A percentile compares a stretch with the other conserved stretches of the same genome.
Evolutionary conservation across 1,140 invertebrate genomes (phyloP).

Genomic region (Anastrepha obliqua): DNA sequence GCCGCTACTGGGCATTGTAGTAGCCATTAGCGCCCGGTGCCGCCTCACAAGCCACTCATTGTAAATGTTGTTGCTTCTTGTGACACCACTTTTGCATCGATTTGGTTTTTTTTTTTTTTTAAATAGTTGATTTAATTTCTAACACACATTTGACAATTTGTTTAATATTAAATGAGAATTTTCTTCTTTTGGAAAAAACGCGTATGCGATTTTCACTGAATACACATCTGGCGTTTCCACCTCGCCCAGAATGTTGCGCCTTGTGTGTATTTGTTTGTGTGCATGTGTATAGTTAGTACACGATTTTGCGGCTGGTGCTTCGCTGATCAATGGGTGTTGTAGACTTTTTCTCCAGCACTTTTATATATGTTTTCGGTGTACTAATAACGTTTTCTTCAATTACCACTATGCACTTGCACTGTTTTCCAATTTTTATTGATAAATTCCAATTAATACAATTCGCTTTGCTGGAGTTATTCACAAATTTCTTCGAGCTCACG

Average conservation of each 20-base stretch:
- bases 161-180: neutral
- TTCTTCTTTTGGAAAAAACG: conserved; percentile 9
- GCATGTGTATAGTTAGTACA: neutral
- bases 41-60: neutral
- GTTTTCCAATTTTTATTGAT: conserved; percentile 16
- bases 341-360: conserved; percentile 19
- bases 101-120: neutral
- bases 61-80: neutral
- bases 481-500: conserved; percentile 46
- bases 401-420: conserved; percentile 52
- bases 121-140: neutral
- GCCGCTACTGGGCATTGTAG: neutral
- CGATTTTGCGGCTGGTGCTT: conserved; percentile 48
- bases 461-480: conserved; percentile 53
- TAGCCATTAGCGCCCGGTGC: neutral
- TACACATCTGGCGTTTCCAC: conserved; percentile 51
- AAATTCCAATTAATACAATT: conserved; percentile 54
- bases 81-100: neutral
- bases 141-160: neutral
- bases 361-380: neutral
- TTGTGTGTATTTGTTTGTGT: conserved; percentile 3
- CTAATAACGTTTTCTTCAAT: conserved; percentile 40
- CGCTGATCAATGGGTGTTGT: neutral
- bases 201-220: conserved; percentile 53
- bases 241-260: conserved; percentile 29